Evolutionary conservation across 2,797 vertebrate species (phyloP), one percentile per base, ranked within the genome.

Genomic region (Diceros bicornis): DNA sequence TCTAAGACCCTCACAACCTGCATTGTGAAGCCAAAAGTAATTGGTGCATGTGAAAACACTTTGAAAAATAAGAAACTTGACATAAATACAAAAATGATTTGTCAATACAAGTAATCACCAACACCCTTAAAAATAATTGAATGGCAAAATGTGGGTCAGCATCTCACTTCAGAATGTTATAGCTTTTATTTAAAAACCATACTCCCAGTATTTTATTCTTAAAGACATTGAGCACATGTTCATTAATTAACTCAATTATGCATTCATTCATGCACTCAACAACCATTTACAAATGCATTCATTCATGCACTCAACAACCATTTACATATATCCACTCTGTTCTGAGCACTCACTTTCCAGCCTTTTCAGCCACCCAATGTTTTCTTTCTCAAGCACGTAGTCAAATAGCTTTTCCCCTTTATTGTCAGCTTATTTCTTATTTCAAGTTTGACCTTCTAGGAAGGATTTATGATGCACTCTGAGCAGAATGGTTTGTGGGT

Each of bases 311-410:
- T 6, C 18, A 41, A 55, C 17, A 66, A 55, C 69, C 50, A 59
- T 50, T 44, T 81, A 7, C 16, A 21, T 61, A 6, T 13, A 4
- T 20, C 75, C 13, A 12, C 34, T 62, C 37, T 87, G 32, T 90
- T 64, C 13, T 34, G 16, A 20, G 47, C 6, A 57, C 25, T 41
- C 5, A 29, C 2, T 75, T 25, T 1, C 13, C 20, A 44, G 69
- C 2, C 7, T 6, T 37, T 61, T 14, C 27, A 57, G 34, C 3
- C 29, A 25, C 3, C 4, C 52, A 8, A 0, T 10, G 11, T 62
- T 86, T 78, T 91, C 55, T 79, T 86, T 97, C 17, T 77, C 52
- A 71, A 87, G 25, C 13, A 82, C 3, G 37, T 1, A 34, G 32
- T 34, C 1, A 25, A 4, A 18, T 2, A 41, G 66, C 79, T 59